These are phyloP conservation scores for Branchinecta lynchi DNA, from an alignment of 1,140 invertebrate species.

Conservation along the genomic window DNA sequence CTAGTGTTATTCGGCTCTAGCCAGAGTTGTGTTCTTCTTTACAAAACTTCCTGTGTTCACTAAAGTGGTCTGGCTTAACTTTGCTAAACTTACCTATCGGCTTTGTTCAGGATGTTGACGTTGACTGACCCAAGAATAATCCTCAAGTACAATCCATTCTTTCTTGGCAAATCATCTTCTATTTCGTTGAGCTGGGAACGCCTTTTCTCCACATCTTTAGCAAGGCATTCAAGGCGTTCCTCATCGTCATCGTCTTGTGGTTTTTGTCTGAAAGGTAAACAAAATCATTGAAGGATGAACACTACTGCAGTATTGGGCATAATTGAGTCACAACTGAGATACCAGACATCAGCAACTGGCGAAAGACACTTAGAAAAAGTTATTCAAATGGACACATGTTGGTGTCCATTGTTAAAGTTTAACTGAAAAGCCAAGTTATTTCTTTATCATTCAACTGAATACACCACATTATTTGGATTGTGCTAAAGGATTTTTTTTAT, in stretches of 20 bases:
- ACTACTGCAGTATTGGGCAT: background rate
- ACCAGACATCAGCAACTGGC: background rate
- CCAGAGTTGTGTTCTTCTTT: too few species aligned
- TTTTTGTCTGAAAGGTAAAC: constrained; percentile 20
- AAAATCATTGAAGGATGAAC: background rate
- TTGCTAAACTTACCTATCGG: constrained; percentile 60
- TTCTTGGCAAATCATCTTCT: constrained; percentile 66
- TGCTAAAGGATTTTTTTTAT: too few species aligned
- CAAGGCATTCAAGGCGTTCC: constrained; percentile 32
- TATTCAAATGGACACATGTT: too few species aligned
- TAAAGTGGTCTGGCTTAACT: too few species aligned
- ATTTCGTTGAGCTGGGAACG: constrained; percentile 65
- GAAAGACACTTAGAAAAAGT: background rate
- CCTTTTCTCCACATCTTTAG: constrained; percentile 55
- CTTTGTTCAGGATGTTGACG: constrained; percentile 91
- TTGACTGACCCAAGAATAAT: constrained; percentile 92
- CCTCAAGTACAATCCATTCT: constrained; percentile 73
- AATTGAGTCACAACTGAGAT: background rate
- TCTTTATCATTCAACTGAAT: too few species aligned
- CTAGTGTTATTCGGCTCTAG: too few species aligned
- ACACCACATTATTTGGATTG: too few species aligned
- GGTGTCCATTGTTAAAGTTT: too few species aligned
- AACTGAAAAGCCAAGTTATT: too few species aligned
- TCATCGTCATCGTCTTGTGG: constrained; percentile 28
- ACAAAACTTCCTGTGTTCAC: too few species aligned